Base-by-base conservation (phyloP, 2,113 vertebrate species). In the Muscicapa adusta region DNA sequence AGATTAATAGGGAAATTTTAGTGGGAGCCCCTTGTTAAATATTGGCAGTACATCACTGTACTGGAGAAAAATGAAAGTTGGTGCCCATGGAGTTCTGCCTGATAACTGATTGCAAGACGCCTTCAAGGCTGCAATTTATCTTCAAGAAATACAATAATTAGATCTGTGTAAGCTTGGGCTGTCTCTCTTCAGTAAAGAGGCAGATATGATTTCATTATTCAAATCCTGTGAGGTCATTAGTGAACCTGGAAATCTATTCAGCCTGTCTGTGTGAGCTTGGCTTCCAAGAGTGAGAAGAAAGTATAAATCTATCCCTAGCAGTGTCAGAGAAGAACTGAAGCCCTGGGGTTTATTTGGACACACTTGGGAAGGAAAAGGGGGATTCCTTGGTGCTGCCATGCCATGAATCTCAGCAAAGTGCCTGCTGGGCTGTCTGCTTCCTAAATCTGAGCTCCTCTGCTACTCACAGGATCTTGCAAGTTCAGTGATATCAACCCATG, bases 141-240 rank as follows among this genome's bases (percentile, higher is more conserved):
- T 87, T 94, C 89, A 80, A 95, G 82, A 78, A 83, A 78, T 14
- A 86, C 65, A 95, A 51, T 71, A 94, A 88, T 92, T 94, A 91
- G 91, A 97, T 88, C 93, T 87, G 72, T 89, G 90, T 83, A 83
- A 67, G 85, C 50, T 84, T 89, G 73, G 66, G 76, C 60, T 89
- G 83, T 67, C 78, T 94, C 65, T 96, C 5, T 31, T 42, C 78
- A 72, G 70, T 63, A 84, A 56, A 81, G 78, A 86, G 53, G 68
- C 89, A 95, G 96, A 96, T 97, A 97, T 89, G 88, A 88, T 93
- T 94, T 86, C 85, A 70, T 79, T 95, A 82, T 89, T 94, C 95
- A 72, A 34, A 95, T 94, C 94, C 96, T 95, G 89, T 96, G 96
- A 97, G 93, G 75, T 97, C 95, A 97, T 83, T 93, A 94, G 90